These are phyloP conservation scores for Brachyhypopomus occidentalis DNA, from an alignment of 2,113 vertebrate species.

Conservation along the genomic window DNA sequence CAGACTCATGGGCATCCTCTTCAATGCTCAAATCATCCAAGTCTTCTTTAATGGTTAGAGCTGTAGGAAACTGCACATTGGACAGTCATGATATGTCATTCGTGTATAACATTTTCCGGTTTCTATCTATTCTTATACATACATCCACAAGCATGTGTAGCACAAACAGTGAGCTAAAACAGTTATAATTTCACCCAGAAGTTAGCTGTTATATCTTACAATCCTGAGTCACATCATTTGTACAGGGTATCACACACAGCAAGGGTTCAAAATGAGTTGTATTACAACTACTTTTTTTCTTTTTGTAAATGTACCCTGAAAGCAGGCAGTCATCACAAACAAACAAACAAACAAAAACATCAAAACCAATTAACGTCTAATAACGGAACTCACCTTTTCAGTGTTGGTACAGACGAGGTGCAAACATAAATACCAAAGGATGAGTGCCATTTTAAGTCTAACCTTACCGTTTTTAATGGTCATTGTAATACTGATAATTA, in stretches of 20 bases:
- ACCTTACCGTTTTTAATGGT: background rate
- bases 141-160: too few species aligned
- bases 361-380: background rate
- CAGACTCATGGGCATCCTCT: conserved; percentile 63
- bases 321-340: too few species aligned
- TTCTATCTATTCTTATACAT: too few species aligned
- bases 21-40: conserved; percentile 35
- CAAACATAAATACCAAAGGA: conserved; percentile 30
- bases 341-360: too few species aligned
- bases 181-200: too few species aligned
- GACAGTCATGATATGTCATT: background rate
- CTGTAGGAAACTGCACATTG: conserved; percentile 59
- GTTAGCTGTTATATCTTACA: too few species aligned
- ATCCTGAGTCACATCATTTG: too few species aligned
- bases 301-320: too few species aligned
- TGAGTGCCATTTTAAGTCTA: conserved; percentile 5
- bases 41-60: conserved; percentile 64
- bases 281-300: too few species aligned
- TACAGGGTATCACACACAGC: too few species aligned
- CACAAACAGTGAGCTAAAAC: too few species aligned
- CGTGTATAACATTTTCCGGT: background rate
- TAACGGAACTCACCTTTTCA: conserved; percentile 48
- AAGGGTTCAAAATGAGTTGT: too few species aligned
- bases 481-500: conserved; percentile 10
- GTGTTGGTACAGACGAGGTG: conserved; percentile 15